Conservation (phyloP, 2,113 vertebrate genomes). For the Paralichthys olivaceus region DNA sequence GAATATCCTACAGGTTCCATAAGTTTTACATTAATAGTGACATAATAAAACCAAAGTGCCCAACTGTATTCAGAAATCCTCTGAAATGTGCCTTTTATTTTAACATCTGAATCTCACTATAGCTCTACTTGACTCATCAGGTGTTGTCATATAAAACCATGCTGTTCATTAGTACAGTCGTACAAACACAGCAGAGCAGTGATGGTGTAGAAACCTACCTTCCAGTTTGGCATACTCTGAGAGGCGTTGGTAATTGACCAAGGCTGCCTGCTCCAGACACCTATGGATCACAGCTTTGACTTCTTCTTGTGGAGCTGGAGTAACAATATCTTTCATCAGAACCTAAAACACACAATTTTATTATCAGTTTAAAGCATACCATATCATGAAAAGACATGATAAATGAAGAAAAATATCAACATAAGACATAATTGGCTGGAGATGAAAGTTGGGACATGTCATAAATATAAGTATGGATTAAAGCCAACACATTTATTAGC, state of each 20-base stretch:
- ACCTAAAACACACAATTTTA: conserved; percentile 82
- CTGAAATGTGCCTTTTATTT: background rate
- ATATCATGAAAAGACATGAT: background rate
- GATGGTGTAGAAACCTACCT: conserved; percentile 84
- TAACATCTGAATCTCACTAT: conserved; percentile 7
- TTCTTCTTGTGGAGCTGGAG: conserved; percentile 95
- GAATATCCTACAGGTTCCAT: background rate
- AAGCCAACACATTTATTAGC: too few relatives aligned
- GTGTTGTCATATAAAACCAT: background rate
- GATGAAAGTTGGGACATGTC: too few relatives aligned
- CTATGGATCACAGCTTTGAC: conserved; percentile 96
- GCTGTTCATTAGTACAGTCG: background rate
- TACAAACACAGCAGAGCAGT: background rate
- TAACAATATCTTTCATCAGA: conserved; percentile 99
- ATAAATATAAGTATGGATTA: too few relatives aligned
- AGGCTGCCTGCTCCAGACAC: conserved; percentile 97
- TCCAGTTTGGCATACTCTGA: conserved; percentile 99
- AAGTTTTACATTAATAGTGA: background rate
- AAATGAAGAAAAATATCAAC: background rate
- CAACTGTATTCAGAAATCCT: background rate
- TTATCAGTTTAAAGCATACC: background rate
- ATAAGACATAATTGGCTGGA: background rate
- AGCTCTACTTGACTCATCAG: background rate
- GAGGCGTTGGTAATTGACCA: conserved; percentile 97
- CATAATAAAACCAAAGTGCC: background rate